Evolutionary conservation across 2,888 invertebrate genomes (phyloP), one percentile per base, ranked within the genome.

Genomic region (Harmothoe impar): DNA sequence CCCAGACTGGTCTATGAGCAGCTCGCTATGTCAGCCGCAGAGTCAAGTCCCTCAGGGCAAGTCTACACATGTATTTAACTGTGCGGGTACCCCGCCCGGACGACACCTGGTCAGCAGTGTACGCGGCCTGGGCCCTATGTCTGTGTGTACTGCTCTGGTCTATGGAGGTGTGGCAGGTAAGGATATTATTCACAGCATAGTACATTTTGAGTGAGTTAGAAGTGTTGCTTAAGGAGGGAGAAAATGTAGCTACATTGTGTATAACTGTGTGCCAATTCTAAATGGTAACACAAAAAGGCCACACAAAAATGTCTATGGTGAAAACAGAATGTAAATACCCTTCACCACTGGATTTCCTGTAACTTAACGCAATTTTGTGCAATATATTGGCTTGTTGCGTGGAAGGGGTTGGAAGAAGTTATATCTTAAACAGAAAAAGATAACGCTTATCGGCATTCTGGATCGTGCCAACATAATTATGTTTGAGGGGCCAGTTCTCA

Each of bases 81-180:
- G 81, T 33, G 35, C 17, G 10, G 81, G 33, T 5, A 81, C 81
- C 29, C 33, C 12, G 33, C 33, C 81, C 10, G 81, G 81, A 10
- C 33, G n/a, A 5, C 33, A 81, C 43, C 43, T 81, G 81, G 15
- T 20, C 33, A 33, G 12, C 29, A 33, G 33, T 31, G 43, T 81
- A 5, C 81, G 43, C n/a, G 81, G 81, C 81, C 81, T 81, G 33
- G 81, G 81, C 5, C 81, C 81, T n/a, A n/a, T 81, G 81, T 81
- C 81, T 31, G 81, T 81, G 81, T 81, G 81, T 31, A 43, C 33
- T 17, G 81, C 43, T 10, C 33, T 15, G 33, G 81, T 81, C 81
- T 81, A 35, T n/a, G 81, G 81, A 7, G 81, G 81, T 5, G 10
- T 10, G 17, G 10, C 33, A 31, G 81, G 81, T 81, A 81, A n/a